Conservation (phyloP, 2,797 vertebrate species). For the Falco berigora region DNA sequence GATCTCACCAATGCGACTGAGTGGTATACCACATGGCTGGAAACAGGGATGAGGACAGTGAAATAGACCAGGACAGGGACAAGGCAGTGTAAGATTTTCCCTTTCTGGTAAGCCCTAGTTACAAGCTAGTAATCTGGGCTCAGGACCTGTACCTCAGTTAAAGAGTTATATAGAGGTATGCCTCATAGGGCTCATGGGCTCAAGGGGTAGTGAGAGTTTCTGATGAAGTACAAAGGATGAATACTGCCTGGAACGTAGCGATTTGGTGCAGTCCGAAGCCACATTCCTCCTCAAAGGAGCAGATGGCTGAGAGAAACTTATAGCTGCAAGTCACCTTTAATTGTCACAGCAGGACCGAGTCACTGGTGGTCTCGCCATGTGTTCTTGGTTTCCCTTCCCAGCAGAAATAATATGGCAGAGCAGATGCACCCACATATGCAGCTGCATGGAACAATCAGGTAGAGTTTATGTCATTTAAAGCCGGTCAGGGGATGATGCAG, state of each 20-base stretch:
- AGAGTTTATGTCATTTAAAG: background rate
- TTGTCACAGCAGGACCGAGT: background rate
- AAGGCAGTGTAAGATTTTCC: background rate
- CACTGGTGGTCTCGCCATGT: background rate
- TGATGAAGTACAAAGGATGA: background rate
- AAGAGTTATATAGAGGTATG: background rate
- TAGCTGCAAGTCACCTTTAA: background rate
- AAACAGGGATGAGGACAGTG: background rate
- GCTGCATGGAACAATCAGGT: background rate
- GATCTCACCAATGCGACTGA: background rate
- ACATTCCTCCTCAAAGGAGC: background rate
- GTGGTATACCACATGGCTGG: background rate
- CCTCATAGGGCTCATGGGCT: background rate
- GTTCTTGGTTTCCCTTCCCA: background rate
- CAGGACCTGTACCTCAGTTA: background rate
- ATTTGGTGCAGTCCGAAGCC: background rate
- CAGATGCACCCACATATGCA: background rate
- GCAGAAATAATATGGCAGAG: background rate
- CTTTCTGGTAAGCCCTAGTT: background rate
- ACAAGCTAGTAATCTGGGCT: background rate
- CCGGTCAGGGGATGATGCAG: background rate
- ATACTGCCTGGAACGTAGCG: background rate
- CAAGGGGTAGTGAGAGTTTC: background rate
- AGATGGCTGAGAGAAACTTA: background rate
- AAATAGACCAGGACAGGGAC: background rate